Evolutionary conservation across 2,113 vertebrate species (phyloP).

Genomic region (Ornithorhynchus anatinus): DNA sequence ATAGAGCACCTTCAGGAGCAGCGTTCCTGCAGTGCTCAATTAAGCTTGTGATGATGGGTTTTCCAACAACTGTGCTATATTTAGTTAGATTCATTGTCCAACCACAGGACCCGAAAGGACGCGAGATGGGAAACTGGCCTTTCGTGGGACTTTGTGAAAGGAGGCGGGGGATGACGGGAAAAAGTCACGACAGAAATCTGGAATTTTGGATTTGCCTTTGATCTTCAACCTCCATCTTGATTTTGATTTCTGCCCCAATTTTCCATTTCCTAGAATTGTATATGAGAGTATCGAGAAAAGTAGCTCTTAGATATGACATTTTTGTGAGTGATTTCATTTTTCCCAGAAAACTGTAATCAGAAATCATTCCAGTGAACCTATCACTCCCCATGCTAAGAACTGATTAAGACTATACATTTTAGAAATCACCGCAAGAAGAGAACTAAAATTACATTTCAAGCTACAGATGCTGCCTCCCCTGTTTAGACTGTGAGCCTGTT

Average conservation of each 20-base stretch:
- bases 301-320: neutral
- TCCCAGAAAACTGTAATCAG: neutral
- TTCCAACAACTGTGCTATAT: neutral
- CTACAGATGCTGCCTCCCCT: too few relatives aligned
- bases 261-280: too few relatives aligned
- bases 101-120: too few relatives aligned
- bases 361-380: neutral
- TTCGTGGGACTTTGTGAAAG: too few relatives aligned
- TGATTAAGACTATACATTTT: neutral
- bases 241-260: too few relatives aligned
- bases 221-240: neutral
- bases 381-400: neutral
- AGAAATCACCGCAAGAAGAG: neutral
- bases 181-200: too few relatives aligned
- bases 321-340: neutral
- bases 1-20: neutral
- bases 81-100: neutral
- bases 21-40: neutral
- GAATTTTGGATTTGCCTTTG: too few relatives aligned
- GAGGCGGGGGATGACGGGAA: too few relatives aligned
- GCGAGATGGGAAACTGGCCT: too few relatives aligned
- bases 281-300: neutral
- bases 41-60: neutral
- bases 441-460: neutral
- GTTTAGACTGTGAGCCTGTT: too few relatives aligned